Evolutionary conservation across 2,888 invertebrate species (phyloP).

Genomic region (Ferrisia virgata): DNA sequence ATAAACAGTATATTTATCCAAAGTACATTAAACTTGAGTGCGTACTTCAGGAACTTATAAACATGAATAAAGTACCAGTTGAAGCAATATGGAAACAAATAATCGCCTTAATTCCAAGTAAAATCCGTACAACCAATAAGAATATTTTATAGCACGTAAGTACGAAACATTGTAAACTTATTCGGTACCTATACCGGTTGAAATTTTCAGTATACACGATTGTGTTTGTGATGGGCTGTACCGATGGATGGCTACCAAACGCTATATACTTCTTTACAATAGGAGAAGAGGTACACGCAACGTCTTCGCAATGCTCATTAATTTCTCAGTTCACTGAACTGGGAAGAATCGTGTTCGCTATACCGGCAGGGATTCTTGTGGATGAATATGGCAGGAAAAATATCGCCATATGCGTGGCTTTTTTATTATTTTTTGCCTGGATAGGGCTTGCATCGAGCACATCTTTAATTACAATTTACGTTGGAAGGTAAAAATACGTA

Average conservation of each 20-base stretch:
- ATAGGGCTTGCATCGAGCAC: not conserved
- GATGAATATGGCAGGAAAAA: constrained; percentile 26
- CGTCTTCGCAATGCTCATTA: not conserved
- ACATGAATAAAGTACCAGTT: not conserved
- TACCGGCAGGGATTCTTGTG: not conserved
- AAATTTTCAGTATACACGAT: not conserved
- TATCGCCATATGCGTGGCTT: not conserved
- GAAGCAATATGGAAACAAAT: not conserved
- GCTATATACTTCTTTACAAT: not conserved
- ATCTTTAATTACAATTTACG: not conserved
- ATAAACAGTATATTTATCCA: too few species aligned
- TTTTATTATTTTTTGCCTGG: not conserved
- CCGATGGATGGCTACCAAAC: not conserved
- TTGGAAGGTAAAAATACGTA: not conserved
- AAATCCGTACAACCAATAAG: not conserved
- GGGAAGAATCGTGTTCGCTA: constrained; percentile 20
- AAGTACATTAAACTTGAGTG: not conserved
- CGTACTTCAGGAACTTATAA: not conserved
- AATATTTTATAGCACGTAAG: not conserved
- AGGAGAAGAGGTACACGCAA: not conserved
- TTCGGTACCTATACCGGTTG: too few species aligned
- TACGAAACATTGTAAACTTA: not conserved
- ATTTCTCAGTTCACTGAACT: not conserved
- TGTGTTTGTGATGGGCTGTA: not conserved
- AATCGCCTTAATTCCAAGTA: not conserved